These are phyloP conservation scores for Microhierax caerulescens DNA, from an alignment of 2,797 vertebrate species.

Conservation along the genomic window DNA sequence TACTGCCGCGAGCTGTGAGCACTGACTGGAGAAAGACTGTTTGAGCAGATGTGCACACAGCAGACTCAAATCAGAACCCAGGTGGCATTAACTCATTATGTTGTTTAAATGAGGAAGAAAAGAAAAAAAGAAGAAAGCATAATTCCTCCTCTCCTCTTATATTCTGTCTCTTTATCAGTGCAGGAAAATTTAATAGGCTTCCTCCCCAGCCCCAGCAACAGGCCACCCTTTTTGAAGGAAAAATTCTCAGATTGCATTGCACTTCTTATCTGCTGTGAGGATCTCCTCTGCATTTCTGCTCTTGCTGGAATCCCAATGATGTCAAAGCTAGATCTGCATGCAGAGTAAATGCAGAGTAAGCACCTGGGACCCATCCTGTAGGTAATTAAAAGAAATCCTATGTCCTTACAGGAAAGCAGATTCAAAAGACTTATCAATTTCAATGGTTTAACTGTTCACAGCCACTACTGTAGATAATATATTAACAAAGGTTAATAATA, in stretches of 20 bases:
- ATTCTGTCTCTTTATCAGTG: background rate
- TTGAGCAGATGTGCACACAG: background rate
- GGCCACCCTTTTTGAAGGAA: background rate
- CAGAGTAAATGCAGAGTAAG: background rate
- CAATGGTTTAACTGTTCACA: background rate
- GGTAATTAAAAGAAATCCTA: conserved; percentile 10
- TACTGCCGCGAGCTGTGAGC: background rate
- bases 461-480: background rate
- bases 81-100: background rate
- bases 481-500: background rate
- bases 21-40: background rate
- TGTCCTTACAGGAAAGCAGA: background rate
- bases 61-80: background rate
- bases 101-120: background rate
- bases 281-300: background rate
- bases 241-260: background rate
- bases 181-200: background rate
- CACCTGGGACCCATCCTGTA: background rate
- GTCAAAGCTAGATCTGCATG: background rate
- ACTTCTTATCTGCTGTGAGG: background rate
- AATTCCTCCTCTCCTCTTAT: background rate
- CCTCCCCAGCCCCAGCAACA: background rate
- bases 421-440: background rate
- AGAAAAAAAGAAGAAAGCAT: background rate
- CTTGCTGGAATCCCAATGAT: conserved; percentile 17